A percentile compares a stretch with the other conserved stretches of the same genome.
phyloP scores from a whole-genome alignment of 1,140 invertebrate genomes.

The Dendrolimus punctatus region DNA sequence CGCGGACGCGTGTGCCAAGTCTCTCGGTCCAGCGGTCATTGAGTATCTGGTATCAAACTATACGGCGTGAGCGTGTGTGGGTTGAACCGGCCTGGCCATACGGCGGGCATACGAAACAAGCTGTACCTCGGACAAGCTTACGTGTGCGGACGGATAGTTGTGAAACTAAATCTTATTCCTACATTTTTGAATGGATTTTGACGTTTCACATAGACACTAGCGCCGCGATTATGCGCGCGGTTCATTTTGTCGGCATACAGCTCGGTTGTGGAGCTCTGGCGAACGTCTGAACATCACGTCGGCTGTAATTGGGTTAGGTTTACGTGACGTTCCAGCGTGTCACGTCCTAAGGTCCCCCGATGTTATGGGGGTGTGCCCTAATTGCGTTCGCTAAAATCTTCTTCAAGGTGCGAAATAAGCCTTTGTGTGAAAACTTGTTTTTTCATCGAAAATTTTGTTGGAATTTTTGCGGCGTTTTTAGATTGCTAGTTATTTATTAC shows the following conservation, averaged over 20 bases:
- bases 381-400: constrained; percentile 51
- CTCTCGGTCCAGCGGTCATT: constrained; percentile 70
- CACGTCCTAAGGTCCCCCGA: constrained; percentile 38
- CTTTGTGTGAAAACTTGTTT: neutral
- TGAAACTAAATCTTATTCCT: too few relatives aligned
- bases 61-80: constrained; percentile 53
- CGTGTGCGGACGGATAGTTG: too few relatives aligned
- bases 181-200: too few relatives aligned
- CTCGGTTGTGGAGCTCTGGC: constrained; percentile 35
- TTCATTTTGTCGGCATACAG: neutral
- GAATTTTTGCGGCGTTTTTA: too few relatives aligned
- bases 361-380: constrained; percentile 52
- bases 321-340: constrained; percentile 51
- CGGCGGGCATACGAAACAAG: constrained; percentile 61
- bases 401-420: constrained; percentile 1
- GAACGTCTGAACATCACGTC: constrained; percentile 60
- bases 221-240: too few relatives aligned
- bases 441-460: neutral
- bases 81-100: constrained; percentile 54
- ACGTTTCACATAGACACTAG: too few relatives aligned
- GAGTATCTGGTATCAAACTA: constrained; percentile 68
- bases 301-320: constrained; percentile 63
- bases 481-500: too few relatives aligned
- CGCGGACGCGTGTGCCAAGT: constrained; percentile 54
- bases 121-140: constrained; percentile 3